phyloP scores from a whole-genome alignment of 1,140 invertebrate species.

The Chironomus striatipennis region DNA sequence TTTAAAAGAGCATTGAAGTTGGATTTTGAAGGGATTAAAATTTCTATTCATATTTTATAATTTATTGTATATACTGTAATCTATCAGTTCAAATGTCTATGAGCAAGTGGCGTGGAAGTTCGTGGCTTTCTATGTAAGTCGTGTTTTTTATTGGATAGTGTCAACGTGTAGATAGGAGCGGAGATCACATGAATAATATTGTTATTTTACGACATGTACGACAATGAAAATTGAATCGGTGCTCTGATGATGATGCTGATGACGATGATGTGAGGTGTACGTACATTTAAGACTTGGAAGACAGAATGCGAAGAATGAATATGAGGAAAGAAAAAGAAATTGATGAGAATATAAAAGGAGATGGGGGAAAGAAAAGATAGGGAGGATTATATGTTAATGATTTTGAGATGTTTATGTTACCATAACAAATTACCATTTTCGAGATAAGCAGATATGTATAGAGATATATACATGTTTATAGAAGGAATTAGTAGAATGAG shows the following conservation, averaged over 20 bases:
- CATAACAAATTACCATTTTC: constrained; percentile 8
- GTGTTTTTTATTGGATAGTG: constrained; percentile 4
- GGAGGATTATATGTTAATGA: constrained; percentile 13
- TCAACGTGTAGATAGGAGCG: constrained; percentile 6
- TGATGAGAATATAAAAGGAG: neutral
- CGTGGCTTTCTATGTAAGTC: too few species aligned
- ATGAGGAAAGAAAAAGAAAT: neutral
- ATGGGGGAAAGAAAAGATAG: neutral
- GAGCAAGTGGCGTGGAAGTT: too few species aligned
- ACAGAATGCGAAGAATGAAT: neutral
- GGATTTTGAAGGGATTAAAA: too few species aligned
- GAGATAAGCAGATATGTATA: constrained; percentile 12
- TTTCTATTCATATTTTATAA: too few species aligned
- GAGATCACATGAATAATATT: constrained; percentile 9
- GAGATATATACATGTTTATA: neutral
- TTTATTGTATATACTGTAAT: too few species aligned
- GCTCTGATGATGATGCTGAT: too few species aligned
- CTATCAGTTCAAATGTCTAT: too few species aligned
- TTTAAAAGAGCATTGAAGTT: too few species aligned
- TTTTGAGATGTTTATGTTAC: constrained; percentile 2
- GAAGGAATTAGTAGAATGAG: neutral
- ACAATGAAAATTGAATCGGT: neutral
- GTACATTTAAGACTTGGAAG: too few species aligned
- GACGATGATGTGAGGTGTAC: too few species aligned
- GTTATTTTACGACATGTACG: constrained; percentile 7